Base-by-base conservation (phyloP, 1,140 invertebrate species). In the Aphis craccivora region DNA sequence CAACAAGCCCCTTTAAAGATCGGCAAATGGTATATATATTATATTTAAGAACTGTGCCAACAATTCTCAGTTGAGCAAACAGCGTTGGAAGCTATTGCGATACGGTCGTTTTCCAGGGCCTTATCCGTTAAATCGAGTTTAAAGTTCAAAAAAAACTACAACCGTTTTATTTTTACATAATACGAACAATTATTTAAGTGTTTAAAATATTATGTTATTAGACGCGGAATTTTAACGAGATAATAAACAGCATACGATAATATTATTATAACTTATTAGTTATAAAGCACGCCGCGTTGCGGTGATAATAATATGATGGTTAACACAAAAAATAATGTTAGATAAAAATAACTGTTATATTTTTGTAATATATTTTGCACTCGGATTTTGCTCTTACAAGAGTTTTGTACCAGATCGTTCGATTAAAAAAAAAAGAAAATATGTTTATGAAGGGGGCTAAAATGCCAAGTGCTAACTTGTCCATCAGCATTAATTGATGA, bases 291-390 rank as follows among this genome's bases (percentile, higher is more conserved):
- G 35, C 14, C 11, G 35, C 14, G n/a, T 14, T 18, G 14, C 4
- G 60, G 30, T 76, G 4, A 76, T 76, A 76, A 76, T 76, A 40
- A 84, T 43, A 18, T 45, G 86, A 48, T 22, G 43, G 30, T 48
- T n/a, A 87, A 48, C 45, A 87, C 45, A 87, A 87, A 87, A 87
- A 87, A 30, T n/a, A 22, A 48, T 87, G 30, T 48, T 25, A 22
- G 86, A 87, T 48, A 87, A 87, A 87, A 87, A 87, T 87, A 87
- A 87, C 43, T 87, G 45, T 87, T 87, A n/a, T 87, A 48, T 87
- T 87, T 87, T 87, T 7, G 30, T 48, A 51, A 40, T 40, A 86
- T 22, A 22, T 30, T 87, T 48, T 86, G 30, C 43, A 25, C 45
- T 87, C 43, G 43, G 30, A 37, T 87, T 76, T 76, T 87, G 14